Conservation (phyloP, 2,113 vertebrate genomes). For the Geococcyx californianus region DNA sequence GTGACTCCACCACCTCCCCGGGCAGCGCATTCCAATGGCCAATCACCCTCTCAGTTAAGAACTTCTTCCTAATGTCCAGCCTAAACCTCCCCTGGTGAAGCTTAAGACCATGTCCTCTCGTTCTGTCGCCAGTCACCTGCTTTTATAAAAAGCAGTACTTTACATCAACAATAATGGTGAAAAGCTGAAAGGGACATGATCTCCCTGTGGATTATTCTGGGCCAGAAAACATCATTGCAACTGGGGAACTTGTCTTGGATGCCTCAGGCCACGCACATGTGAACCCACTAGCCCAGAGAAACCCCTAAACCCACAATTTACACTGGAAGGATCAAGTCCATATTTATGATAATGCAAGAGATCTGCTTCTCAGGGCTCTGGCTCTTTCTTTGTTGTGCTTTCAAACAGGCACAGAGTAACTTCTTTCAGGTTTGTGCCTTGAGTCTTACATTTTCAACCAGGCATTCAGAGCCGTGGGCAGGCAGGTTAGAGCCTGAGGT, state of each 20-base stretch:
- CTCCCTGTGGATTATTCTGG: background rate
- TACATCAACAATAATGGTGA: background rate
- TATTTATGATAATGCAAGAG: background rate
- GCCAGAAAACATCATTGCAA: background rate
- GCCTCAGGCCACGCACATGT: background rate
- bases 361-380: background rate
- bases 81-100: too few relatives aligned
- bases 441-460: background rate
- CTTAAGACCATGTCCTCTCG: too few relatives aligned
- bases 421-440: background rate
- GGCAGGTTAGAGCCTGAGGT: background rate
- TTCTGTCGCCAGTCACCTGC: too few relatives aligned
- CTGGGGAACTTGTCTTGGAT: background rate
- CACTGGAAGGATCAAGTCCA: background rate
- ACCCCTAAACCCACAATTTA: background rate
- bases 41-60: too few relatives aligned
- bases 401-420: background rate
- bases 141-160: accelerated
- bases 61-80: too few relatives aligned
- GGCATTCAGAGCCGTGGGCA: background rate
- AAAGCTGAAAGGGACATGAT: background rate
- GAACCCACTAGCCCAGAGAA: background rate
- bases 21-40: too few relatives aligned
- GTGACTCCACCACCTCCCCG: too few relatives aligned
- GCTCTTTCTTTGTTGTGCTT: background rate